phyloP scores from a whole-genome alignment of 1,140 invertebrate genomes.

The Zaprionus camerounensis region DNA sequence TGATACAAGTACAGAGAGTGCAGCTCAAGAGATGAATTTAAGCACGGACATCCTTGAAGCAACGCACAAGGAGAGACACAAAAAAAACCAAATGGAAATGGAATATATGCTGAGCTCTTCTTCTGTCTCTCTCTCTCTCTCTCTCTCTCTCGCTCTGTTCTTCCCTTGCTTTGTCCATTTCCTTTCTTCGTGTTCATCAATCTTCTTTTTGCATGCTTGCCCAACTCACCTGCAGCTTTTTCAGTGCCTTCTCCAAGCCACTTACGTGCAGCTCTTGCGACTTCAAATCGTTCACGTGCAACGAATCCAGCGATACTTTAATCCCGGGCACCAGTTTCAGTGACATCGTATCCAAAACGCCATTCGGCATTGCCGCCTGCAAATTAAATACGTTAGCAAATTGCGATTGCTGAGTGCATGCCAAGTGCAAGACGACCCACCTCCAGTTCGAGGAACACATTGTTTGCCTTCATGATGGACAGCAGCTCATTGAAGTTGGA shows the following conservation, averaged over 20 bases:
- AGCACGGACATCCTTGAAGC: conserved; percentile 38
- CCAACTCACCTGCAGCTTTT: conserved; percentile 77
- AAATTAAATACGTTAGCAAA: conserved; percentile 15
- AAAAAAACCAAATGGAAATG: conserved; percentile 6
- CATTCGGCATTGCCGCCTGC: conserved; percentile 70
- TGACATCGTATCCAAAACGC: conserved; percentile 72
- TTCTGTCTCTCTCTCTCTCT: background rate
- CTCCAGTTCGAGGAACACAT: conserved; percentile 73
- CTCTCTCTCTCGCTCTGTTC: background rate
- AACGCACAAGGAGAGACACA: background rate
- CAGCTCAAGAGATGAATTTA: conserved; percentile 39
- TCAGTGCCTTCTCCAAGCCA: conserved; percentile 79
- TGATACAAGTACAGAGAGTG: conserved; percentile 32
- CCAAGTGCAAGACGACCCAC: conserved; percentile 34
- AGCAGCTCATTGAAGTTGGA: conserved; percentile 70
- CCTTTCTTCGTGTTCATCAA: conserved; percentile 22
- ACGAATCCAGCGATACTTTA: conserved; percentile 61
- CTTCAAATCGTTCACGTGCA: conserved; percentile 62
- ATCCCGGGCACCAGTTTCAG: conserved; percentile 80
- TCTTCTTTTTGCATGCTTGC: conserved; percentile 8
- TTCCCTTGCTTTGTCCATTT: background rate
- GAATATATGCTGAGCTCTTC: conserved; percentile 2
- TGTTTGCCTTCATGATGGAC: conserved; percentile 66
- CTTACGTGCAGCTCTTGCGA: conserved; percentile 77
- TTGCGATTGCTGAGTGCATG: background rate